Percentiles rank a stretch among this genome's conserved stretches.
Conservation (phyloP, 2,113 vertebrate species). For the Acrocephalus arundinaceus region DNA sequence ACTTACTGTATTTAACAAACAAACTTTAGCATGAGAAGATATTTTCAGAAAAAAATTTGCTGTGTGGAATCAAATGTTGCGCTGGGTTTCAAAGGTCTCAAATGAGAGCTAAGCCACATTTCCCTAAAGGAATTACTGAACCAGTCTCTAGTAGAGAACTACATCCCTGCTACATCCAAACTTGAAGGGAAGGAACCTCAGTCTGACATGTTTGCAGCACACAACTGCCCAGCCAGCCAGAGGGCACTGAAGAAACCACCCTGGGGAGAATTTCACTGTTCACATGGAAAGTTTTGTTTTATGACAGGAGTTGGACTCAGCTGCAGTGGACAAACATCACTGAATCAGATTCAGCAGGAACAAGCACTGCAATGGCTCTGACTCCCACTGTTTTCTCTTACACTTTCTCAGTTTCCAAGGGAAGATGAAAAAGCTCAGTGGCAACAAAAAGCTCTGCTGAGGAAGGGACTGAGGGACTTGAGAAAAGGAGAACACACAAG, state of each 20-base stretch:
- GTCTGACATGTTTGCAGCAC: not conserved
- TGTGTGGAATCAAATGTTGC: not conserved
- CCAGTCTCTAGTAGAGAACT: not conserved
- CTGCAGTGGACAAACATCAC: not conserved
- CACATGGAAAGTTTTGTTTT: not conserved
- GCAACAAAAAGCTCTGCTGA: not conserved
- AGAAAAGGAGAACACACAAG: not conserved
- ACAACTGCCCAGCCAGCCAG: not conserved
- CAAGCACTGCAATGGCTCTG: not conserved
- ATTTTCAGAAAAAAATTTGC: not conserved
- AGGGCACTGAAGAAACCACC: not conserved
- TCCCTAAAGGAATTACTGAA: not conserved
- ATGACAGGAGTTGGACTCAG: not conserved
- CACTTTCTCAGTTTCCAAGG: not conserved
- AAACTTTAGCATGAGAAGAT: not conserved
- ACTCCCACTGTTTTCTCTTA: not conserved
- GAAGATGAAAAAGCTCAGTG: not conserved
- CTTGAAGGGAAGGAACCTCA: not conserved
- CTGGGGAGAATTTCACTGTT: not conserved
- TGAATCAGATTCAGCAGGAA: not conserved
- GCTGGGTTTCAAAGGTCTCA: not conserved
- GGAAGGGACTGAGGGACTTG: not conserved
- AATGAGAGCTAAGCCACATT: not conserved
- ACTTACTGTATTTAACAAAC: not conserved
- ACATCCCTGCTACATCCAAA: not conserved